Base-by-base conservation (phyloP, 2,797 vertebrate species). In the Sebastes itinus region DNA sequence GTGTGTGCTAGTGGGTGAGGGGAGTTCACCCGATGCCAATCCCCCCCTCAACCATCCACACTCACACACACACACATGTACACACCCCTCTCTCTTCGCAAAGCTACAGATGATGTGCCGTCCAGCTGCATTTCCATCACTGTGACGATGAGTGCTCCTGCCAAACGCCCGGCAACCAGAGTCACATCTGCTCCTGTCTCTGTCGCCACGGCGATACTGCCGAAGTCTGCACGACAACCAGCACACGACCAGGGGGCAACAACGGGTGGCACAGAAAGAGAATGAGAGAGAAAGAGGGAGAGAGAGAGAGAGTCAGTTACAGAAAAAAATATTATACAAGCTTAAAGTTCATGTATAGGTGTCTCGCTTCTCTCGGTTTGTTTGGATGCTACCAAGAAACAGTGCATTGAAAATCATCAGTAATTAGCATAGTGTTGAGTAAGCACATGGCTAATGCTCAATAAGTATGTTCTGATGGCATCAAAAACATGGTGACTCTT, bases 111-210 rank as follows among this genome's bases (percentile, higher is more conserved):
- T 99, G 98, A 98, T 97, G 97, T 96, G 97, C 97, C 97, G 97
- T 99, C 98, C 95, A 92, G 96, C 95, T 95, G 90, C 94, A 97
- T 99, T 95, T 96, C 92, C 93, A 94, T 97, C 97, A 96, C 95
- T 90, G 94, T 99, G 98, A 99, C 94, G 96, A 96, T 98, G 97
- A 99, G 96, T 93, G 92, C 96, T 98, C 96, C 97, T 99, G 98
- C 98, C 97, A 99, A 98, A 97, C 95, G 97, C 98, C 97, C 96
- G 96, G 96, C 92, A 97, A 98, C 97, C 96, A 96, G 95, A 97
- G 97, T 98, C 98, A 97, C 97, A 98, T 98, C 98, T 99, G 97
- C 96, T 97, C 95, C 95, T 96, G 97, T 97, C 94, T 94, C 86
- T 89, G 89, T 91, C 95, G 94, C 96, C 94, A 91, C 90, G 65